Percentiles rank a stretch among this genome's conserved stretches.
Conservation (phyloP, 2,888 invertebrate genomes). For the Megamerina dolium region DNA sequence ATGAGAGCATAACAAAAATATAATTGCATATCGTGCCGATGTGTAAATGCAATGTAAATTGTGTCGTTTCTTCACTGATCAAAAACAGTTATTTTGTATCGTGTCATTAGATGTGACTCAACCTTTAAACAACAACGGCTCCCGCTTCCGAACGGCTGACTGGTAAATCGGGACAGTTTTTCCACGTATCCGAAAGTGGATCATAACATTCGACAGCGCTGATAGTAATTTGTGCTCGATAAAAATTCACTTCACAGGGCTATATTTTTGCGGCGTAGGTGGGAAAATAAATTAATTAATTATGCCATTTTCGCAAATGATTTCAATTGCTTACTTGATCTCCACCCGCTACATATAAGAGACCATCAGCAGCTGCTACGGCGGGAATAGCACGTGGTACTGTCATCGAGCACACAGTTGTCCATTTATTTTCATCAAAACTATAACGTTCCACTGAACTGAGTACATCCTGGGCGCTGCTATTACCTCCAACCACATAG, state of each 20-base stretch:
- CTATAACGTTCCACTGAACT: constrained; percentile 68
- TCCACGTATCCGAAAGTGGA: constrained; percentile 72
- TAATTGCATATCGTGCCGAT: too few species aligned
- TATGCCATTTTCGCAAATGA: too few species aligned
- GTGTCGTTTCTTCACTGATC: too few species aligned
- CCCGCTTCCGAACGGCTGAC: constrained; percentile 83
- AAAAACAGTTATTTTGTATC: too few species aligned
- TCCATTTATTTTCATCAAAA: constrained; percentile 61
- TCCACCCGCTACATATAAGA: constrained; percentile 79
- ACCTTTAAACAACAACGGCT: constrained; percentile 67
- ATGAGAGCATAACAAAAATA: too few species aligned
- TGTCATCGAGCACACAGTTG: constrained; percentile 65
- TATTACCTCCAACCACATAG: constrained; percentile 85
- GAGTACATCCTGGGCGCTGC: constrained; percentile 71
- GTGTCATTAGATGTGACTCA: too few species aligned
- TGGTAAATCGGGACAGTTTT: constrained; percentile 70
- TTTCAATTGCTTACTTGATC: constrained; percentile 55
- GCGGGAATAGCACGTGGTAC: constrained; percentile 76
- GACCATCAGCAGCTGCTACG: constrained; percentile 76
- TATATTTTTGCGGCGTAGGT: constrained; percentile 13
- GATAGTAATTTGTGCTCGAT: constrained; percentile 77
- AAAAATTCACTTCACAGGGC: constrained; percentile 74
- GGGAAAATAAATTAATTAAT: constrained; percentile 1
- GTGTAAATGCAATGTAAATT: too few species aligned
- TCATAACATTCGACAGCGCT: constrained; percentile 80